Evolutionary conservation across 2,113 vertebrate genomes (phyloP), one percentile per base, ranked within the genome.

Genomic region (Garra rufa): DNA sequence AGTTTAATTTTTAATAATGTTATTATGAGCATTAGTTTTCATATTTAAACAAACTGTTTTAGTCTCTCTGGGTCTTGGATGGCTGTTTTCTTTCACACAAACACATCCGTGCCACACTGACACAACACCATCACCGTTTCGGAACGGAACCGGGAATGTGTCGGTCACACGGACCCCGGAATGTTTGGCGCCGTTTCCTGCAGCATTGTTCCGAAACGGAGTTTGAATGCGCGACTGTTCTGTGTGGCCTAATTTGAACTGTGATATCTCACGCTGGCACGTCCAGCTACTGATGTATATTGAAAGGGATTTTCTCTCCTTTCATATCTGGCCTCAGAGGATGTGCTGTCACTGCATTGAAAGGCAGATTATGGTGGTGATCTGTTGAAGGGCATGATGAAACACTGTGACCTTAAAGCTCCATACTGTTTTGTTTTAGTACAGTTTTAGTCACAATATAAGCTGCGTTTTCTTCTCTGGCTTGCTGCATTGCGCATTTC

Each of bases 241-340:
- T 57, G 55, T 46, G 34, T 78, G 67, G 70, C 59, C 85, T 76
- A 34, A 76, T 63, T 44, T 43, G 34, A 83, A 83, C 63, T 70
- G 26, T 46, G 28, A n/a, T 30, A n/a, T 81, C 69, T 41, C 57
- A 28, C 44, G 14, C 61, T 65, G 52, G 67, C 65, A 77, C 38
- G 44, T 78, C 9, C 6, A 71, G 28, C 14, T 74, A 10, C 9
- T 61, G 52, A 83, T 83, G 41, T 76, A n/a, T 55, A 74, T 43
- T 83, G 57, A 38, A 38, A 65, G 28, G 57, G 71, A 50, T 83
- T 67, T 76, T 48, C 6, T 30, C 13, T 83, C 3, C 52, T 83
- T 55, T 76, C 30, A 69, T 48, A 76, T 84, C 75, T 83, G 28
- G 82, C 57, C 82, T 67, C 73, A 41, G 73, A 76, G 82, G 41